Evolutionary conservation across 2,113 vertebrate genomes (phyloP).

Genomic region (Dicerorhinus sumatrensis): DNA sequence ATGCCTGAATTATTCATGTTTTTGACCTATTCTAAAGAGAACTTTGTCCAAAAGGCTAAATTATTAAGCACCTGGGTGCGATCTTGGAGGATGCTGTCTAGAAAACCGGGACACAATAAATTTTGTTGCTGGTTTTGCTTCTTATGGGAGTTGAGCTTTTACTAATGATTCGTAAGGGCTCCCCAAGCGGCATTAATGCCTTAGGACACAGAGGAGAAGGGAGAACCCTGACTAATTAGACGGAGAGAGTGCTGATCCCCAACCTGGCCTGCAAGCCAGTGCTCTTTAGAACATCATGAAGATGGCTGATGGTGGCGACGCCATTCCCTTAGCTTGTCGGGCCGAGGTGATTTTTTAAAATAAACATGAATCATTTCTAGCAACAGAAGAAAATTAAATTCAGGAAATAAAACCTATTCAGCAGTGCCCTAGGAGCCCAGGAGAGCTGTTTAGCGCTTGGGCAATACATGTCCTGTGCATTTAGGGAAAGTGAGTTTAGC

Average conservation of each 20-base stretch:
- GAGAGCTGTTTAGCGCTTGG: not conserved
- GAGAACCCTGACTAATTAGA: not conserved
- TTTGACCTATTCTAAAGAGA: slow-evolving; percentile 72
- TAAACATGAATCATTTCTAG: not conserved
- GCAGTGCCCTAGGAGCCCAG: not conserved
- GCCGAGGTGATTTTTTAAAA: not conserved
- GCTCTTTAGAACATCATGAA: not conserved
- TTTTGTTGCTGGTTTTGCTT: slow-evolving; percentile 59
- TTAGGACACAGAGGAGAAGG: not conserved
- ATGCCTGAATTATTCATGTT: slow-evolving; percentile 77
- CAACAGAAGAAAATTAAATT: not conserved
- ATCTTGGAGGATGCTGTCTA: not conserved
- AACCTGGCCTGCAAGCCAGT: not conserved
- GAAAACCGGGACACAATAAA: not conserved
- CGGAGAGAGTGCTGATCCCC: too few relatives aligned
- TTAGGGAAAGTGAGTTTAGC: not conserved
- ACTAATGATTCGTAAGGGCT: not conserved
- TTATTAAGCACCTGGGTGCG: slow-evolving; percentile 66
- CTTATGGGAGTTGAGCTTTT: not conserved
- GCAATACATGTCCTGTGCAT: too few relatives aligned
- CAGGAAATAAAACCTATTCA: not conserved
- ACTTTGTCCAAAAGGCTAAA: slow-evolving; percentile 73
- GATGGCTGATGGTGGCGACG: too few relatives aligned
- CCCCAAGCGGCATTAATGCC: accelerated
- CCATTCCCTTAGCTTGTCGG: not conserved